Evolutionary conservation across 2,888 invertebrate species (phyloP).

Genomic region (Polietes domitor): DNA sequence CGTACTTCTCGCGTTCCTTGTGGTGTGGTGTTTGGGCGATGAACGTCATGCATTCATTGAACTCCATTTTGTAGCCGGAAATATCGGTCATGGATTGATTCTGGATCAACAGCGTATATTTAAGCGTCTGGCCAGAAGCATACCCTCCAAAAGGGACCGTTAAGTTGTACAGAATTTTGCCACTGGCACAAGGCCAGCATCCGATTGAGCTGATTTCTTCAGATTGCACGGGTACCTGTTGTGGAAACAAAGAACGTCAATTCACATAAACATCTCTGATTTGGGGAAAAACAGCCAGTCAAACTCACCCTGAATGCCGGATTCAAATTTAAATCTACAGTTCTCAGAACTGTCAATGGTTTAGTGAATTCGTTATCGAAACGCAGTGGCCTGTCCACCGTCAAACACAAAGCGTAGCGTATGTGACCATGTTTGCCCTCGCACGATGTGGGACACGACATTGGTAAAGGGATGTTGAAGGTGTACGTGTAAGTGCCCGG

Average conservation of each 20-base stretch:
- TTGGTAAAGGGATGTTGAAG: constrained; percentile 84
- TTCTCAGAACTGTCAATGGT: constrained; percentile 87
- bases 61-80: constrained; percentile 66
- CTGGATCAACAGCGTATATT: constrained; percentile 65
- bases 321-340: constrained; percentile 89
- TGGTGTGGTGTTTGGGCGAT: constrained; percentile 67
- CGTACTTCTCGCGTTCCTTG: background rate
- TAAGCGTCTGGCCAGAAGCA: constrained; percentile 68
- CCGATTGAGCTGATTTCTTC: constrained; percentile 70
- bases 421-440: constrained; percentile 87
- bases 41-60: constrained; percentile 69
- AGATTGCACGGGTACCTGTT: constrained; percentile 59
- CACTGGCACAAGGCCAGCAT: constrained; percentile 67
- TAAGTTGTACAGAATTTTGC: constrained; percentile 61
- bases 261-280: background rate
- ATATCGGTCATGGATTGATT: constrained; percentile 69
- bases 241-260: background rate
- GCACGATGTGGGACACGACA: constrained; percentile 87
- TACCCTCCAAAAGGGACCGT: constrained; percentile 68
- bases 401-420: constrained; percentile 88
- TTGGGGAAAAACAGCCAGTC: background rate
- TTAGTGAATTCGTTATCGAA: constrained; percentile 80
- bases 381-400: constrained; percentile 90
- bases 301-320: constrained; percentile 74
- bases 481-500: constrained; percentile 83